These are phyloP conservation scores for Peromyscus eremicus DNA, from an alignment of 2,797 vertebrate species.

Conservation along the genomic window DNA sequence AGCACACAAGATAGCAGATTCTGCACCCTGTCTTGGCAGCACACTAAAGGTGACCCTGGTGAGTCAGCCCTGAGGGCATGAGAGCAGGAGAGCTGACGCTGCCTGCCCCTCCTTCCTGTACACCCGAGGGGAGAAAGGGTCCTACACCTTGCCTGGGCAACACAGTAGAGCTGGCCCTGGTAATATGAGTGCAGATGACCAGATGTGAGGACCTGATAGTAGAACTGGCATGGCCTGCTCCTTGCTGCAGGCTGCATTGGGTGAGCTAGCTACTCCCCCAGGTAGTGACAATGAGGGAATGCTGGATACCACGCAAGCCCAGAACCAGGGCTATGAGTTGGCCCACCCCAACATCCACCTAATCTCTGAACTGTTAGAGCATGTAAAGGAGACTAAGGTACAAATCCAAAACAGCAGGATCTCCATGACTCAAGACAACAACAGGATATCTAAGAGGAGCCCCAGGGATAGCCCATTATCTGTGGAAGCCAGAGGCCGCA, in stretches of 20 bases:
- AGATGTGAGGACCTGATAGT: background rate
- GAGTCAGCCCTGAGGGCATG: background rate
- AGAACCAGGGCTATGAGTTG: background rate
- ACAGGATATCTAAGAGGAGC: no score
- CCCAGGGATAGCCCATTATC: no score
- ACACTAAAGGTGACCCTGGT: background rate
- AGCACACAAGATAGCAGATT: background rate
- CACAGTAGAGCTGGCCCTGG: background rate
- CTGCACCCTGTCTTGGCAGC: background rate
- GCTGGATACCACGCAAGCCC: background rate
- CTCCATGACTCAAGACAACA: no score
- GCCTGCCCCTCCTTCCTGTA: rapidly evolving
- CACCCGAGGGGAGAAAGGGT: background rate
- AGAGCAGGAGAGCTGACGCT: background rate
- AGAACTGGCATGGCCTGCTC: background rate
- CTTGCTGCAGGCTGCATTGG: background rate
- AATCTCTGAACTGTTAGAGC: background rate
- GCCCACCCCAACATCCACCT: background rate
- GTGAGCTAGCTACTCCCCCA: background rate
- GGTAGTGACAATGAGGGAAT: background rate
- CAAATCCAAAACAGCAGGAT: no score
- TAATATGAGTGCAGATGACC: background rate
- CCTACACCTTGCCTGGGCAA: background rate
- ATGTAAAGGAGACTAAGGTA: background rate
- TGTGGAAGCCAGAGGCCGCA: no score